These are phyloP conservation scores for Passer montanus DNA, from an alignment of 2,113 vertebrate genomes.

Conservation along the genomic window DNA sequence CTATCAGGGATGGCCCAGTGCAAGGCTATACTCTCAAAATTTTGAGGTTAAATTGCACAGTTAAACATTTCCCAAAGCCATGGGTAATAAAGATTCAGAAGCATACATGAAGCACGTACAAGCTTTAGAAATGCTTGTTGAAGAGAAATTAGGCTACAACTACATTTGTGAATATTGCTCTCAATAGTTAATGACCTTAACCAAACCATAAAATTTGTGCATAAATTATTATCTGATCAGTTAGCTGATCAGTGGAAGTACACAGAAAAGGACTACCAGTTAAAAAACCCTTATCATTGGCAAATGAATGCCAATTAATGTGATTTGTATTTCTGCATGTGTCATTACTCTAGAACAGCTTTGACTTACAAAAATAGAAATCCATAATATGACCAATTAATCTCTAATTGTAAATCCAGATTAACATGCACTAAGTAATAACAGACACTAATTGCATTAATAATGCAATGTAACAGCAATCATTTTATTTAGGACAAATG, in stretches of 20 bases:
- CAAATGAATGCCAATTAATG: background rate
- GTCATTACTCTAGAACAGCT: background rate
- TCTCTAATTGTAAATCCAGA: background rate
- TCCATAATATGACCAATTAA: conserved; percentile 5
- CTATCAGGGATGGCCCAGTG: background rate
- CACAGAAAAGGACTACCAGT: background rate
- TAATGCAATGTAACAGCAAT: background rate
- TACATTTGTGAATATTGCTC: background rate
- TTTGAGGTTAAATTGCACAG: background rate
- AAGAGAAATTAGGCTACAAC: background rate
- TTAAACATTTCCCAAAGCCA: background rate
- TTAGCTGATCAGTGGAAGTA: background rate
- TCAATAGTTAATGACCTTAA: background rate
- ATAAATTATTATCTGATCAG: background rate
- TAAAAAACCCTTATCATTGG: background rate
- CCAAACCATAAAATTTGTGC: background rate
- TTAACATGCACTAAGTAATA: background rate
- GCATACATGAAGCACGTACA: background rate
- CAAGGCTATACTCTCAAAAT: background rate
- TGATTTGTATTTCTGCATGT: conserved; percentile 18
- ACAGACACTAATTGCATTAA: conserved; percentile 18
- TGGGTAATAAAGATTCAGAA: background rate
- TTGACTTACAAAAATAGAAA: conserved; percentile 12
- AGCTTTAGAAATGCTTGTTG: background rate
- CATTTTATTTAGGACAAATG: background rate